These are phyloP conservation scores for Brachypalpus laphriformis DNA, from an alignment of 2,888 invertebrate genomes.

Conservation along the genomic window DNA sequence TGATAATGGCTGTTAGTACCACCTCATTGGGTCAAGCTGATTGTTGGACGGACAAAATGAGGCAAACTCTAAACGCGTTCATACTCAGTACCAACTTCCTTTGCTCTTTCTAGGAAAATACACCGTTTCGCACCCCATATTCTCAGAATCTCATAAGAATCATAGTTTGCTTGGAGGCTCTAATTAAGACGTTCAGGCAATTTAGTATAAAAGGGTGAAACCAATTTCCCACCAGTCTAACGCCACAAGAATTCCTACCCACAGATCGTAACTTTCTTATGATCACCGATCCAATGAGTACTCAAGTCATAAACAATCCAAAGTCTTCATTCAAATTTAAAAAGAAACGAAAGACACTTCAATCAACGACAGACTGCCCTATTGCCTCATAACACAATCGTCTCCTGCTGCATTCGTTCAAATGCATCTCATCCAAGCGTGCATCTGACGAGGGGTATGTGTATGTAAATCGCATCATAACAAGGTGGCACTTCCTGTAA, in stretches of 20 bases:
- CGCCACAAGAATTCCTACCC: conserved; percentile 15
- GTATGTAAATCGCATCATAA: conserved; percentile 65
- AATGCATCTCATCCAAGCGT: conserved; percentile 29
- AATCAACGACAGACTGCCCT: conserved; percentile 40
- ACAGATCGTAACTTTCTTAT: conserved; percentile 37
- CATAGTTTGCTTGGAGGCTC: neutral
- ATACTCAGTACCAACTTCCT: no score
- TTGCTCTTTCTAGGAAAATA: no score
- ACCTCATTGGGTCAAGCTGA: no score
- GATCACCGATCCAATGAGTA: conserved; percentile 60
- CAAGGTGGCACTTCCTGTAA: conserved; percentile 65
- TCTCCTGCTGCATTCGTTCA: conserved; percentile 2
- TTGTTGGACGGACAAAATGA: no score
- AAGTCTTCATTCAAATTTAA: conserved; percentile 18
- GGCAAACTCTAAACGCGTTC: no score
- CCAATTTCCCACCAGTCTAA: conserved; percentile 23
- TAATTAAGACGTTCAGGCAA: conserved; percentile 30
- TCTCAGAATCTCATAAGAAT: neutral
- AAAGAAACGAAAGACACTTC: conserved; percentile 31
- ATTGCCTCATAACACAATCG: conserved; percentile 65
- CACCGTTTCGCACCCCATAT: neutral
- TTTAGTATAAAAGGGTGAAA: conserved; percentile 7
- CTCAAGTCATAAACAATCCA: conserved; percentile 61
- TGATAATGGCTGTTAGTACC: no score
- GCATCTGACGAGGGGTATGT: conserved; percentile 8